Percentiles rank a stretch among this genome's conserved stretches.
Evolutionary conservation across 53 echinoderm and acorn worm species (phyloP).

Genomic region (Holothuria leucospilota): DNA sequence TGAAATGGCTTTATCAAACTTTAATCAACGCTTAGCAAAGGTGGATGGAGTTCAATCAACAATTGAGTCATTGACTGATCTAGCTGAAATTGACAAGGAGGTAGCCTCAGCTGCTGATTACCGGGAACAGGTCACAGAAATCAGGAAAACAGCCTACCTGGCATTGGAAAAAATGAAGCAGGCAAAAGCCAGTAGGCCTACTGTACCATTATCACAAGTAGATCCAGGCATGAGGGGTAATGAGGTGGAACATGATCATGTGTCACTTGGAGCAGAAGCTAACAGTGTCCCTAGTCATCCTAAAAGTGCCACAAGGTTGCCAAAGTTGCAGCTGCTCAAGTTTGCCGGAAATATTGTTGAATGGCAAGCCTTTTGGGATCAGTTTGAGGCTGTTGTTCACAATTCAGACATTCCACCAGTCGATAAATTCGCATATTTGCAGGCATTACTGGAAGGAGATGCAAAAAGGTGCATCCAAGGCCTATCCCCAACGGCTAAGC

Average conservation of each 20-base stretch:
- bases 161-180: too few relatives aligned
- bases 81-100: not conserved
- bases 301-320: not conserved
- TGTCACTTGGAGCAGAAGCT: not conserved
- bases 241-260: not conserved
- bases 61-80: not conserved
- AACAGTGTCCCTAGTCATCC: not conserved
- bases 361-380: slow-evolving; percentile 5
- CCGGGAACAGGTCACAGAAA: not conserved
- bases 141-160: not conserved
- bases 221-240: not conserved
- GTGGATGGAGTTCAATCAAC: not conserved
- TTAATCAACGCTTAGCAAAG: not conserved
- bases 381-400: slow-evolving; percentile 8
- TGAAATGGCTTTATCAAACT: not conserved
- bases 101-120: slow-evolving; percentile 1
- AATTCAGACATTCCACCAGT: slow-evolving; percentile 6
- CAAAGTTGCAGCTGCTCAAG: not conserved
- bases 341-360: not conserved
- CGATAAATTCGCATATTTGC: slow-evolving; percentile 22
- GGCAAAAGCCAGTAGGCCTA: not conserved
- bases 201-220: too few relatives aligned
- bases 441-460: slow-evolving; percentile 11
- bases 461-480: too few relatives aligned
- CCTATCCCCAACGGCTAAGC: slow-evolving; percentile 10